phyloP scores from a whole-genome alignment of 2,888 invertebrate species.

The Dilophus febrilis region DNA sequence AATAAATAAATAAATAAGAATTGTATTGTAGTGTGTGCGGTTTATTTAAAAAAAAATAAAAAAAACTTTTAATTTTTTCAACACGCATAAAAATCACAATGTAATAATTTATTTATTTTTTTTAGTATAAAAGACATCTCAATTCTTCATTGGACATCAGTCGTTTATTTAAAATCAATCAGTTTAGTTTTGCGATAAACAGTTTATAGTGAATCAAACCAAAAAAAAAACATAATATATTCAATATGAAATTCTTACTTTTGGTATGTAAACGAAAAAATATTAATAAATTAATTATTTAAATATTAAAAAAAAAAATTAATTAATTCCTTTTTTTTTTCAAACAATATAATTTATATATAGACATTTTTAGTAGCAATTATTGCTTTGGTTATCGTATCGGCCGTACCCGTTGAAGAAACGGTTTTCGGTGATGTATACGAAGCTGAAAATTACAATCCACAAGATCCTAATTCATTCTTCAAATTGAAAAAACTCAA shows the following conservation, averaged over 20 bases:
- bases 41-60: too few relatives aligned
- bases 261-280: conserved; percentile 1
- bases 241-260: conserved; percentile 5
- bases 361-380: conserved; percentile 23
- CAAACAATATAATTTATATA: too few relatives aligned
- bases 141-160: conserved; percentile 2
- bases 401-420: conserved; percentile 24
- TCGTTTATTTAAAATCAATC: neutral
- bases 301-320: neutral
- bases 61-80: too few relatives aligned
- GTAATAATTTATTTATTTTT: too few relatives aligned
- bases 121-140: conserved; percentile 4
- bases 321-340: conserved; percentile 1
- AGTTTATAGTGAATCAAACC: too few relatives aligned
- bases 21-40: too few relatives aligned
- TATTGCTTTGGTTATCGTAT: conserved; percentile 19
- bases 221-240: neutral
- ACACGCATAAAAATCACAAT: too few relatives aligned
- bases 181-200: too few relatives aligned
- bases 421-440: conserved; percentile 17
- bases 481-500: conserved; percentile 26
- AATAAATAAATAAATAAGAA: too few relatives aligned
- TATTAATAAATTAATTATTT: neutral
- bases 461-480: conserved; percentile 22
- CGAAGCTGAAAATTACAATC: conserved; percentile 18